Evolutionary conservation across 1,140 invertebrate species (phyloP).

Genomic region (Diorhabda elongata): DNA sequence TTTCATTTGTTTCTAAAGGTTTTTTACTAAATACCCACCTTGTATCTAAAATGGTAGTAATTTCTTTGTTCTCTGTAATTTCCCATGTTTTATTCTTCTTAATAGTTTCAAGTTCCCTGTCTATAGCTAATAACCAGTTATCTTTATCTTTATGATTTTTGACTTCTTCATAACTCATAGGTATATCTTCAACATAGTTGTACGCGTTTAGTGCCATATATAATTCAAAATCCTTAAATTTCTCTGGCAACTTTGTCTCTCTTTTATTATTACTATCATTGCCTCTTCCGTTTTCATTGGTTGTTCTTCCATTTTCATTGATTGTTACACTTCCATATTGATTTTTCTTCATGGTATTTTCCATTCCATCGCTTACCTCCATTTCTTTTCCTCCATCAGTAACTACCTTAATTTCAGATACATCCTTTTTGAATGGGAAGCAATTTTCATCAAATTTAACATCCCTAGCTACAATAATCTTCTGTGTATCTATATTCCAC

Average conservation of each 20-base stretch:
- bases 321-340: background rate
- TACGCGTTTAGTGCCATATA: constrained; percentile 27
- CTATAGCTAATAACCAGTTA: constrained; percentile 44
- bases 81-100: background rate
- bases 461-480: constrained; percentile 22
- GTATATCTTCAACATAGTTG: constrained; percentile 23
- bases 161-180: constrained; percentile 38
- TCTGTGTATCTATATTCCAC: constrained; percentile 24
- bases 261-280: background rate
- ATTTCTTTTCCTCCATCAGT: constrained; percentile 13
- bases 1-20: constrained; percentile 23
- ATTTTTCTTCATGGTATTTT: constrained; percentile 1
- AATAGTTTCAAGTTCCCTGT: constrained; percentile 42
- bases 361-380: constrained; percentile 7
- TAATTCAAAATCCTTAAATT: constrained; percentile 26
- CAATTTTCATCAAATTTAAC: too few species aligned
- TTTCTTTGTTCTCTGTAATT: too few species aligned
- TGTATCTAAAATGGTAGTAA: constrained; percentile 14
- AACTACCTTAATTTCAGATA: constrained; percentile 7
- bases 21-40: constrained; percentile 31
- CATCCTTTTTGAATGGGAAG: constrained; percentile 22
- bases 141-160: constrained; percentile 32
- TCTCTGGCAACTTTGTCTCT: constrained; percentile 24
- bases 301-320: constrained; percentile 1
- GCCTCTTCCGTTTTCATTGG: constrained; percentile 4